Evolutionary conservation across 2,888 invertebrate species (phyloP).

Genomic region (Drosophila kambysellisi): DNA sequence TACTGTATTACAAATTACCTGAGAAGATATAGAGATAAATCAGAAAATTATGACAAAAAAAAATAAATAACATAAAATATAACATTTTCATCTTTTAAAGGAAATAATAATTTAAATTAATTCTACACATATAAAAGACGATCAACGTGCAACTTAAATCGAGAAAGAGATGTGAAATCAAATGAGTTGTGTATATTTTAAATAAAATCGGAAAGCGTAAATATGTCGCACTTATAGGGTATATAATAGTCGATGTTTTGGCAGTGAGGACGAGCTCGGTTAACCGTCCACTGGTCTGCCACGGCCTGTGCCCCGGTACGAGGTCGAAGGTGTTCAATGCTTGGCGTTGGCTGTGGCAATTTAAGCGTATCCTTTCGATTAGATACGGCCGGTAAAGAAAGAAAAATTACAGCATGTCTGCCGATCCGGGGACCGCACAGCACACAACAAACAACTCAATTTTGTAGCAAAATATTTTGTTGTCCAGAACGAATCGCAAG

Average conservation of each 20-base stretch:
- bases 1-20: neutral
- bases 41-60: neutral
- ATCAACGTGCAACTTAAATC: neutral
- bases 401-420: slow-evolving; percentile 67
- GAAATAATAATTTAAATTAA: too few relatives aligned
- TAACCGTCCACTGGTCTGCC: slow-evolving; percentile 38
- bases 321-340: slow-evolving; percentile 50
- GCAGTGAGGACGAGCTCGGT: neutral
- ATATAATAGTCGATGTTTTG: neutral
- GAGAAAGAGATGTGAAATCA: neutral
- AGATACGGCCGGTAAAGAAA: slow-evolving; percentile 71
- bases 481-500: slow-evolving; percentile 81
- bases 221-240: slow-evolving; percentile 12
- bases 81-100: too few relatives aligned
- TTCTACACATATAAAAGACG: too few relatives aligned
- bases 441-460: slow-evolving; percentile 77
- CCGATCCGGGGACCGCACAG: slow-evolving; percentile 59
- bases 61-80: too few relatives aligned
- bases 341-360: slow-evolving; percentile 67
- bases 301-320: slow-evolving; percentile 10
- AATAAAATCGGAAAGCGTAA: neutral
- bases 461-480: slow-evolving; percentile 82
- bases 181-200: neutral
- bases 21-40: neutral
- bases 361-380: slow-evolving; percentile 78